Evolutionary conservation across 2,113 vertebrate species (phyloP), one percentile per base, ranked within the genome.

Genomic region (Pampusana beccarii): DNA sequence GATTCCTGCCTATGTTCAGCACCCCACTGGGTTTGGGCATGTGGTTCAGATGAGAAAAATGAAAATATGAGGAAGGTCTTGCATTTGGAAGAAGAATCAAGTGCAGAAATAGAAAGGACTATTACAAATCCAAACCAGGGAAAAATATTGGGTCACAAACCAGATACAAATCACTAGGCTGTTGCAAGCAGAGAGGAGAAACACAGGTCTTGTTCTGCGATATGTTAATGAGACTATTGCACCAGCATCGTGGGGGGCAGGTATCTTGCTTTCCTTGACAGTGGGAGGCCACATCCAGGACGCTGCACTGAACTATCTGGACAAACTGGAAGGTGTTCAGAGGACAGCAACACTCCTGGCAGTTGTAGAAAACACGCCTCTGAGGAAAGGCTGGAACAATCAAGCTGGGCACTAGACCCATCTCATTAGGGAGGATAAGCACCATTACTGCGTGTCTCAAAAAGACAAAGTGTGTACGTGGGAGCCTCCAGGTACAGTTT

Each of bases 381-480:
- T 8, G 20, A 82, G 34, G 8, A 80, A 84, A 40, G 21, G 34
- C 42, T 78, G 80, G n/a, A 84, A 75, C 12, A 61, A 85, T 40
- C 0, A 0, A 51, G 20, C 11, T 75, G 57, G 20, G 18, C 16
- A 6, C 28, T 72, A 34, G 48, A 70, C 6, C 14, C 53, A 42
- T 38, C 26, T 86, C 33, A 20, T 48, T 33, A 40, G 13, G 42
- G 34, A 50, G 16, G 40, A 70, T 42, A 66, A 86, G 53, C 20
- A 77, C 26, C 11, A 8, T 53, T 72, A 71, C 17, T n/a, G 26
- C 20, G 23, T 25, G 29, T 56, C 86, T 85, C 28, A 66, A 34
- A 69, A 90, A 48, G 25, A 62, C 31, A 67, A 18, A 36, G 10
- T 8, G 25, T 34, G 15, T 28, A 8, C 4, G 23, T 24, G 29